Evolutionary conservation across 2,113 vertebrate genomes (phyloP).

Genomic region (Cebidichthys violaceus): DNA sequence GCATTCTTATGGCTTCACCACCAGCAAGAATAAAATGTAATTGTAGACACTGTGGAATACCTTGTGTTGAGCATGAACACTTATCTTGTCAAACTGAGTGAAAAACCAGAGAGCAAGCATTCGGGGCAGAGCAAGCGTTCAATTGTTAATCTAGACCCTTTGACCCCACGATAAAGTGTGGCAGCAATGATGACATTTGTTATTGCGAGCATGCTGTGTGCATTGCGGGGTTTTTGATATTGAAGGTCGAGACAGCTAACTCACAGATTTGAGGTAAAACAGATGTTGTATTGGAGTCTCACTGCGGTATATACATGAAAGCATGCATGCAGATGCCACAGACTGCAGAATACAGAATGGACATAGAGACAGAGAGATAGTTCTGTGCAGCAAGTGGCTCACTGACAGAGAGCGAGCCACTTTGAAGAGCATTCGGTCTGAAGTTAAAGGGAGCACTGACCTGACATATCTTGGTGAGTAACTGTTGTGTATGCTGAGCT

Average conservation of each 20-base stretch:
- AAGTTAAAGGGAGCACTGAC: constrained; percentile 63
- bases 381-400: constrained; percentile 42
- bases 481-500: constrained; percentile 68
- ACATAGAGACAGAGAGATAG: constrained; percentile 6
- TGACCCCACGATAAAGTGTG: neutral
- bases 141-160: neutral
- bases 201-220: neutral
- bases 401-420: constrained; percentile 46
- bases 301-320: neutral
- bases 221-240: constrained; percentile 7
- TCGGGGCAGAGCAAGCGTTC: neutral
- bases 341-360: neutral
- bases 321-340: neutral
- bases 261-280: neutral
- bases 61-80: neutral
- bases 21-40: neutral
- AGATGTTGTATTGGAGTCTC: neutral
- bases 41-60: neutral
- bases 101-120: constrained; percentile 2
- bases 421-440: constrained; percentile 58
- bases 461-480: constrained; percentile 73
- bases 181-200: neutral
- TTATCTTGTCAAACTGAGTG: constrained; percentile 1
- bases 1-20: neutral
- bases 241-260: neutral